A percentile compares a stretch with the other conserved stretches of the same genome.
phyloP scores from a whole-genome alignment of 2,797 vertebrate species.

The Cirrhinus mrigala region DNA sequence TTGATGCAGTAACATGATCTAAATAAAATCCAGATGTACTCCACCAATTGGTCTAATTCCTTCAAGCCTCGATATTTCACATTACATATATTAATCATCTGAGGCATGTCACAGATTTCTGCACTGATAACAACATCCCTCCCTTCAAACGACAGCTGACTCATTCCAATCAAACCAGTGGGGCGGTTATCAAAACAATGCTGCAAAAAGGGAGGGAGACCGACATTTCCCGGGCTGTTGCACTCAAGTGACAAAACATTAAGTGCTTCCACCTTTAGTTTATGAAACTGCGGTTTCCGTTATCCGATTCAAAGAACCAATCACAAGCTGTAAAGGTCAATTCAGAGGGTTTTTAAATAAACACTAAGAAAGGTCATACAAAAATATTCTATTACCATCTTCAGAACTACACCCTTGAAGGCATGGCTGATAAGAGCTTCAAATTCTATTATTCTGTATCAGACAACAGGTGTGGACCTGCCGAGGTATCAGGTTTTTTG shows the following conservation, averaged over 20 bases:
- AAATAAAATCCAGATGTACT: conserved; percentile 83
- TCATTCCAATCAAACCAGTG: conserved; percentile 69
- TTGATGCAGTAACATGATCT: conserved; percentile 76
- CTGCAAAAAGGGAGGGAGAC: conserved; percentile 36
- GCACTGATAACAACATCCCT: conserved; percentile 74
- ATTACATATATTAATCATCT: conserved; percentile 77
- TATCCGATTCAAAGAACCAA: conserved; percentile 24
- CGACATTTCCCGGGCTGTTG: conserved; percentile 28
- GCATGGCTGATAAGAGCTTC: conserved; percentile 4
- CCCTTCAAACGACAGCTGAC: conserved; percentile 62
- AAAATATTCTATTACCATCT: conserved; percentile 54
- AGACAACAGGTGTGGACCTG: conserved; percentile 29
- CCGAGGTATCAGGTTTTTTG: neutral
- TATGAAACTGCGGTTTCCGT: conserved; percentile 24
- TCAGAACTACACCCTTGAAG: neutral
- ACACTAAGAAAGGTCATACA: conserved; percentile 49
- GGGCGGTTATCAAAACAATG: conserved; percentile 64
- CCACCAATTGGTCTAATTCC: conserved; percentile 65
- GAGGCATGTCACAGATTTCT: conserved; percentile 76
- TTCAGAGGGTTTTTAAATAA: conserved; percentile 50
- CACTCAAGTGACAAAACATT: conserved; percentile 53
- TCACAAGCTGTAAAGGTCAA: conserved; percentile 34
- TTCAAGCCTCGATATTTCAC: conserved; percentile 79
- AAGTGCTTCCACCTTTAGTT: conserved; percentile 54
- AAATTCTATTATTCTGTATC: conserved; percentile 22